Evolutionary conservation across 2,888 invertebrate species (phyloP), one percentile per base, ranked within the genome.

Genomic region (Bimastos eiseni): DNA sequence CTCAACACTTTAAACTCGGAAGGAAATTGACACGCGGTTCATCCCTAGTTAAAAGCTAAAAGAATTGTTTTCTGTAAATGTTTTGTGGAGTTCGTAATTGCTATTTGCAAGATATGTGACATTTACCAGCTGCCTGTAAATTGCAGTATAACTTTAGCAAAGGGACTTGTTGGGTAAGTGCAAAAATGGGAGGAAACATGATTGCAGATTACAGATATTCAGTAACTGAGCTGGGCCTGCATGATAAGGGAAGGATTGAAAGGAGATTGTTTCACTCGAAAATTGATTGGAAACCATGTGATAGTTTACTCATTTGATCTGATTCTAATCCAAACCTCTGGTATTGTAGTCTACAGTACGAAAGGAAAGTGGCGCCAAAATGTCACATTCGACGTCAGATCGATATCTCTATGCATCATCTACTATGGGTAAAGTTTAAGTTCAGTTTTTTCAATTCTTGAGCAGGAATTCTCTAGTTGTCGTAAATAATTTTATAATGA

Each of bases 321-420:
- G 44, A n/a, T 89, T 2, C 24, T 89, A 15, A 21, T 89, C 6
- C 30, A 89, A 37, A 36, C 17, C 37, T 70, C 30, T 89, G 90
- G 33, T 49, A 21, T 90, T 38, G n/a, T 41, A 83, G 41, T 83
- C 83, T 38, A 24, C n/a, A 4, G n/a, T 83, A 37, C 83, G 83
- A 83, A 36, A 88, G 90, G 84, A 37, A 30, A 44, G 90, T n/a
- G 36, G 37, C 15, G n/a, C 86, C 15, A 90, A 89, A 55, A 86
- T 91, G 70, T 89, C 91, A 6, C 90, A 89, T 33, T 91, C 91
- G 19, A 84, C 90, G 19, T 91, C 91, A 33, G 91, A 91, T 88
- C 84, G 90, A 88, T 91, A 91, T 83, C 91, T 91, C 6, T 91
- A 84, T 44, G 37, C 91, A 37, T 90, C 91, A 15, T 41, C 83